These are phyloP conservation scores for Megaceryle alcyon DNA, from an alignment of 2,797 vertebrate species.

Conservation along the genomic window DNA sequence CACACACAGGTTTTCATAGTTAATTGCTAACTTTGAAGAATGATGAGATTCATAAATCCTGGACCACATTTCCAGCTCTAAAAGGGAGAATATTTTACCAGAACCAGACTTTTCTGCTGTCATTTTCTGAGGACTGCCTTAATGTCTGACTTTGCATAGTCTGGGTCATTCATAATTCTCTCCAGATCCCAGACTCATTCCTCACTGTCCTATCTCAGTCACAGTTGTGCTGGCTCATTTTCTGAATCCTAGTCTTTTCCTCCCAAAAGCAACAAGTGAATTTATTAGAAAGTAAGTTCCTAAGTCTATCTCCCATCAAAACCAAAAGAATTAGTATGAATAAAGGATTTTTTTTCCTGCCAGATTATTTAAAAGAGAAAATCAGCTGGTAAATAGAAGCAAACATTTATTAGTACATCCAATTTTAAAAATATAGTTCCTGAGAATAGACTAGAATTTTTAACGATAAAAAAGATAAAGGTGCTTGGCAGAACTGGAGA, in stretches of 20 bases:
- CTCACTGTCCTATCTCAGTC: background rate
- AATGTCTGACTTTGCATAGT: background rate
- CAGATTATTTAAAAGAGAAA: background rate
- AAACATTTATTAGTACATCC: background rate
- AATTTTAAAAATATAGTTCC: background rate
- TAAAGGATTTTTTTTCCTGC: background rate
- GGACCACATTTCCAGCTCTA: background rate
- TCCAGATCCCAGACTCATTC: background rate
- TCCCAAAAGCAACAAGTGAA: background rate
- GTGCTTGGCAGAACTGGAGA: background rate
- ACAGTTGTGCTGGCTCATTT: background rate
- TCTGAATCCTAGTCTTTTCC: background rate
- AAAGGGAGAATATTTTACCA: background rate
- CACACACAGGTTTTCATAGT: background rate
- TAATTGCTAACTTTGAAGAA: background rate
- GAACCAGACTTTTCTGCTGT: background rate
- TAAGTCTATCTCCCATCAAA: background rate
- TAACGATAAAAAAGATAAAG: background rate
- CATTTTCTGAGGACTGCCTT: background rate
- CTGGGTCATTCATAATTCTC: background rate
- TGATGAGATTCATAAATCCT: background rate
- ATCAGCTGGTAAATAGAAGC: background rate
- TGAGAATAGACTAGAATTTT: background rate
- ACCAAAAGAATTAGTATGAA: background rate
- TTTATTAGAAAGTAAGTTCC: background rate